Base-by-base conservation (phyloP, 1,140 invertebrate genomes). In the Phocides pigmalion region DNA sequence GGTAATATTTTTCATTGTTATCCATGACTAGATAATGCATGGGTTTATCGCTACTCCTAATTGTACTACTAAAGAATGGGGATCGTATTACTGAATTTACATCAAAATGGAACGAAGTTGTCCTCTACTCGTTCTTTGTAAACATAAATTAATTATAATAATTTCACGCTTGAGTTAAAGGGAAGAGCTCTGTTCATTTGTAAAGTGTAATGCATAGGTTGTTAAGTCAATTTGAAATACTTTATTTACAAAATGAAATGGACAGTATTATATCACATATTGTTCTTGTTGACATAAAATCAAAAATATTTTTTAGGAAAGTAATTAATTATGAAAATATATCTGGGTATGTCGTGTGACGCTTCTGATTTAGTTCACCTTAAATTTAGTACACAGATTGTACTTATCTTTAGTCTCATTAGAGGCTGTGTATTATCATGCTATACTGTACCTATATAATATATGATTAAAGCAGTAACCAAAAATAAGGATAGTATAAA, bases 21-120 rank as follows among this genome's bases (percentile, higher is more conserved):
- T 51, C 63, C 61, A 49, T 82, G 81, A 90, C 83, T 88, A 90
- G 87, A 90, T 90, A 90, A 90, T 90, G 81, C 84, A 89, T 83
- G 85, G 84, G 83, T 86, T 87, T 87, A 86, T 86, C 77, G 72
- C 70, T 76, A 62, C 69, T 79, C 73, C 81, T 88, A 89, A 90
- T 89, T 84, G 81, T 87, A 79, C 73, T 61, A 70, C 74, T 66
- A 72, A 80, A 84, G 76, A 89, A 87, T 84, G 67, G 82, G 76
- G 75, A 87, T 90, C 81, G 84, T 84, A 83, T 90, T 89, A 82
- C 88, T 75, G 66, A 68, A 88, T 90, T 90, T 84, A 74, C 84
- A 90, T 90, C 68, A 87, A 79, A 87, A 85, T 79, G 66, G 72
- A 59, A 64, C 46, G 66, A 53, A 51, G 59, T 64, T 64, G 61